Evolutionary conservation across 1,140 invertebrate genomes (phyloP).

Genomic region (Trichomalopsis sarcophagae): DNA sequence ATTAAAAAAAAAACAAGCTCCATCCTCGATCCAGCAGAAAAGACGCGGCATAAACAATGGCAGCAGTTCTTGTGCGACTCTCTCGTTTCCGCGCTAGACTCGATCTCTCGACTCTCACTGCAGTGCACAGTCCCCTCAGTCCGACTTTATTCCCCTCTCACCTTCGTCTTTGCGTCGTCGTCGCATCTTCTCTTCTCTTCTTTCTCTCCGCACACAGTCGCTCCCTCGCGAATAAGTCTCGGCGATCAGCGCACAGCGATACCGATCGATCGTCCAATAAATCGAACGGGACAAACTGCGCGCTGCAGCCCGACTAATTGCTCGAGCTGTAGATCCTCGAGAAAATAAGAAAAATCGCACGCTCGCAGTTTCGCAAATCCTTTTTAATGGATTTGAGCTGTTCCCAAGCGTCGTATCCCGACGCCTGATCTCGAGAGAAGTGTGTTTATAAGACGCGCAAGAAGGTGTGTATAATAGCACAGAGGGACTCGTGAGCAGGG

Average conservation of each 20-base stretch:
- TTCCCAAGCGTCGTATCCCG: background rate
- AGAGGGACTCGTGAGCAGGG: background rate
- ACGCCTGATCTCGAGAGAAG: slow-evolving; percentile 8
- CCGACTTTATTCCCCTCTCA: background rate
- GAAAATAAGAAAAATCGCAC: slow-evolving; percentile 2
- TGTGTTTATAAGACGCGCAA: background rate
- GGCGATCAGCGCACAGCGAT: slow-evolving; percentile 10
- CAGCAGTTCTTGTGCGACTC: background rate
- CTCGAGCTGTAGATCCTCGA: background rate
- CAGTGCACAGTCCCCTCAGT: background rate
- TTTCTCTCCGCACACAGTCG: background rate
- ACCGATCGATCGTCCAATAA: slow-evolving; percentile 34
- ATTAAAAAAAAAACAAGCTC: no score
- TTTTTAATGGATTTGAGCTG: slow-evolving; percentile 27
- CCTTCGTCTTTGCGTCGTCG: background rate
- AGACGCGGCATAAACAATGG: background rate
- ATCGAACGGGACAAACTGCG: slow-evolving; percentile 13
- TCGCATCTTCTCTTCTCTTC: background rate
- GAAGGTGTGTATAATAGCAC: background rate
- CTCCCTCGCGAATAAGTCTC: slow-evolving; percentile 6
- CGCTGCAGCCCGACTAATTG: background rate
- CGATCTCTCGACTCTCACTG: no score
- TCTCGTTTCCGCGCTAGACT: background rate
- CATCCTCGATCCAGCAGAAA: background rate
- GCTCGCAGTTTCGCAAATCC: background rate